Percentiles rank a stretch among this genome's conserved stretches.
Conservation (phyloP, 1,140 invertebrate genomes). For the Dufourea novaeangliae region DNA sequence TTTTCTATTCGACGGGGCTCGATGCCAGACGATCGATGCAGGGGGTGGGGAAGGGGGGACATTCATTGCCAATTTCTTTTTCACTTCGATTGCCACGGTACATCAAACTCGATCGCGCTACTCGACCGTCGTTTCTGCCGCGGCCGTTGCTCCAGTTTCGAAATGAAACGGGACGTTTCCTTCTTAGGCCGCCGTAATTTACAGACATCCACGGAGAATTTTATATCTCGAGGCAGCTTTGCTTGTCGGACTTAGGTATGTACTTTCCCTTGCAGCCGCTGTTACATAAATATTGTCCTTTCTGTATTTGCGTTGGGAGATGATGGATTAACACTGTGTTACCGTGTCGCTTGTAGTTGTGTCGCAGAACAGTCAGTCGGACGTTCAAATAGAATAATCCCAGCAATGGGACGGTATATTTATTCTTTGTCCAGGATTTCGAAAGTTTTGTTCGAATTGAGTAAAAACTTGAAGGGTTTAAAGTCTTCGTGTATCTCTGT, state of each 20-base stretch:
- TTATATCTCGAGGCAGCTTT: neutral
- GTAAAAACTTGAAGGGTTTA: too few species aligned
- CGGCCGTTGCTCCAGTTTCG: conserved; percentile 8
- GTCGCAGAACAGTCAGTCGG: neutral
- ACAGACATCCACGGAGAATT: neutral
- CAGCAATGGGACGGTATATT: too few species aligned
- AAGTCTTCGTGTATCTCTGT: too few species aligned
- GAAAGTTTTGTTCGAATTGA: too few species aligned
- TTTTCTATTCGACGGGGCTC: conserved; percentile 18
- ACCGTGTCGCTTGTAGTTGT: neutral
- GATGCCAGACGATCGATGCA: conserved; percentile 30
- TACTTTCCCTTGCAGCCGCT: neutral
- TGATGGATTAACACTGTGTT: neutral
- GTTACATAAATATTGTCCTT: neutral
- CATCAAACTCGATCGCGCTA: conserved; percentile 12
- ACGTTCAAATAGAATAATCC: neutral
- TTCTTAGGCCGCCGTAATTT: neutral
- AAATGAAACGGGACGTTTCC: neutral
- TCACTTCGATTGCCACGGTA: conserved; percentile 15
- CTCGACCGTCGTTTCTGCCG: neutral
- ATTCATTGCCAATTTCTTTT: conserved; percentile 45
- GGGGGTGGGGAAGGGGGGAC: neutral
- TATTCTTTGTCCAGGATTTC: too few species aligned
- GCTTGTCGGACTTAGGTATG: neutral
- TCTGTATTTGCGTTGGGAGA: neutral